Evolutionary conservation across 2,113 vertebrate genomes (phyloP), one percentile per base, ranked within the genome.

Genomic region (Stegastes partitus): DNA sequence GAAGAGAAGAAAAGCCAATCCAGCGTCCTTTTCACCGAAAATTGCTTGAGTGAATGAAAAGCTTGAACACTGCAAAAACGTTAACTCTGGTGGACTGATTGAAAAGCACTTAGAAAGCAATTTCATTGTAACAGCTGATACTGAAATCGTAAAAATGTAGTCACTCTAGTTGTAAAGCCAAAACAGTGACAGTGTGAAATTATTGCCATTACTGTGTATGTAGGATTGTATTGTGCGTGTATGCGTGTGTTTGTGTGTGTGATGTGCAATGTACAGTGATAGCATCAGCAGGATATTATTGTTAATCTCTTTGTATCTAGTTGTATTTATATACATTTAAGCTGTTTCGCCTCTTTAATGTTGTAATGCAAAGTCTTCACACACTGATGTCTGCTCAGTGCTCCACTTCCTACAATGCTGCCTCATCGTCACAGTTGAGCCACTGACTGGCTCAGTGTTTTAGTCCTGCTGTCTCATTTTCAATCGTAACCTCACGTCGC

Each of bases 81-180:
- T 77, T 67, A 73, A 45, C 25, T 70, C 34, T 51, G 51, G 74
- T 59, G 26, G 68, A 89, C 74, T 76, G 67, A 83, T 73, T 83
- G 23, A 79, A 74, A 89, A 92, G 91, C 91, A 92, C 91, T 92
- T 92, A 92, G 56, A 78, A 74, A 80, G 55, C 67, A 71, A 79
- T 78, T 77, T 77, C 57, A 55, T 81, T 51, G 53, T 44, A 53
- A 42, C 69, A 82, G 69, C 58, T 77, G 64, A 77, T 78, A 61
- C 50, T 50, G 55, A 79, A 76, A 85, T 81, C 25, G 78, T 62
- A 77, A 68, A 19, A 64, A 51, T 68, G 59, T 42, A 16, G 56
- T 86, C 54, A 69, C 45, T 74, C 25, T 34, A 57, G 79, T 74
- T 84, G 49, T 68, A 65, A 90, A 85, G 50, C 68, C 66, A 83